These are phyloP conservation scores for Siniperca scherzeri DNA, from an alignment of 2,797 vertebrate species.

Conservation along the genomic window DNA sequence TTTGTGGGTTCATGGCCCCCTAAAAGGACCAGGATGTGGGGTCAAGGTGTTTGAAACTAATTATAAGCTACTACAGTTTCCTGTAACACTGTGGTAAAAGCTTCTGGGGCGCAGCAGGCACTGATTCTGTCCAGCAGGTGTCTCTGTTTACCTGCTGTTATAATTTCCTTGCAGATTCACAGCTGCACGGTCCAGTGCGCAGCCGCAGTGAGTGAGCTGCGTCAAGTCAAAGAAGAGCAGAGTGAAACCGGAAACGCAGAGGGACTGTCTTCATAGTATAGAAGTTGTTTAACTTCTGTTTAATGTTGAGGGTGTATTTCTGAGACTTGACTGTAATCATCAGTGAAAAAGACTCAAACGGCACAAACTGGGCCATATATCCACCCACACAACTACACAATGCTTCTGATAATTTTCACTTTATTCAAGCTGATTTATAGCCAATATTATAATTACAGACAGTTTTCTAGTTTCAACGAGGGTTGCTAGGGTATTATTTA, in stretches of 20 bases:
- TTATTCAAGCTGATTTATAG: no score
- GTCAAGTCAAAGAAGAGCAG: background rate
- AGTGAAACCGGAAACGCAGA: background rate
- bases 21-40: background rate
- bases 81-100: accelerated
- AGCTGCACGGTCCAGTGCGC: slow-evolving; percentile 58
- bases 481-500: no score
- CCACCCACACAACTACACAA: no score
- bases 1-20: background rate
- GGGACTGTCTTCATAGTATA: slow-evolving; percentile 12
- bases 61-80: no score
- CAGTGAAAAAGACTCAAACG: no score
- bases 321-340: no score
- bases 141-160: slow-evolving; percentile 20
- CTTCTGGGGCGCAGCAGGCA: background rate
- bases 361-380: no score
- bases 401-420: no score
- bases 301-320: no score
- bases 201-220: slow-evolving; percentile 62
- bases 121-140: slow-evolving; percentile 59
- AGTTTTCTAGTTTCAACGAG: no score
- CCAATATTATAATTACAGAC: no score
- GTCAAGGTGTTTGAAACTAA: background rate
- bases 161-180: background rate
- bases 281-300: background rate